Conservation (phyloP, 2,888 invertebrate species). For the Mythimna albipuncta region DNA sequence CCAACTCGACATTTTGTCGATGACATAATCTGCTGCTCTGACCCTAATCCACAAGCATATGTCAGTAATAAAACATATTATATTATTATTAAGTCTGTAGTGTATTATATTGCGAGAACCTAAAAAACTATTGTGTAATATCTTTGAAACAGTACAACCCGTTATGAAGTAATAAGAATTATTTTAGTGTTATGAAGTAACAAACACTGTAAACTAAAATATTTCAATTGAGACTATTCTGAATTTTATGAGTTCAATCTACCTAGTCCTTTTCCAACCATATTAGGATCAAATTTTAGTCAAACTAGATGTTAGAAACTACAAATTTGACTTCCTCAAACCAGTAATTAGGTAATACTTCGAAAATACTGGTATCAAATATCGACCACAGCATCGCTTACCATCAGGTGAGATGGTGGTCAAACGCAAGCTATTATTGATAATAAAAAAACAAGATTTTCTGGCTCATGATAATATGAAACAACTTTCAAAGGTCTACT, state of each 20-base stretch:
- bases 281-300: too few relatives aligned
- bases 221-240: constrained; percentile 24
- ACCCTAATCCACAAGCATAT: constrained; percentile 21
- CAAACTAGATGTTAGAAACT: too few relatives aligned
- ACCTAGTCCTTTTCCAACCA: too few relatives aligned
- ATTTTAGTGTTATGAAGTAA: constrained; percentile 35
- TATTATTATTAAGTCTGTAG: constrained; percentile 26
- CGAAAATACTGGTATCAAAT: too few relatives aligned
- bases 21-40: constrained; percentile 22
- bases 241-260: constrained; percentile 21
- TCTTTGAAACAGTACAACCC: constrained; percentile 35
- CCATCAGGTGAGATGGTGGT: too few relatives aligned
- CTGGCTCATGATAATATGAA: too few relatives aligned
- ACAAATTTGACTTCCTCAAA: too few relatives aligned
- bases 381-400: too few relatives aligned
- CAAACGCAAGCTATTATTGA: too few relatives aligned
- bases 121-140: constrained; percentile 34
- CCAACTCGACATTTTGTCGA: not conserved
- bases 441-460: too few relatives aligned
- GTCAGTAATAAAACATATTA: constrained; percentile 20
- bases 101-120: constrained; percentile 21
- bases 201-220: constrained; percentile 34
- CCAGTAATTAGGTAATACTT: too few relatives aligned
- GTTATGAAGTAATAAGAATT: constrained; percentile 38
- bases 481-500: too few relatives aligned